Percentiles rank a stretch among this genome's conserved stretches.
These are phyloP conservation scores for Epinotia demarniana DNA, from an alignment of 2,888 invertebrate species.

Conservation along the genomic window DNA sequence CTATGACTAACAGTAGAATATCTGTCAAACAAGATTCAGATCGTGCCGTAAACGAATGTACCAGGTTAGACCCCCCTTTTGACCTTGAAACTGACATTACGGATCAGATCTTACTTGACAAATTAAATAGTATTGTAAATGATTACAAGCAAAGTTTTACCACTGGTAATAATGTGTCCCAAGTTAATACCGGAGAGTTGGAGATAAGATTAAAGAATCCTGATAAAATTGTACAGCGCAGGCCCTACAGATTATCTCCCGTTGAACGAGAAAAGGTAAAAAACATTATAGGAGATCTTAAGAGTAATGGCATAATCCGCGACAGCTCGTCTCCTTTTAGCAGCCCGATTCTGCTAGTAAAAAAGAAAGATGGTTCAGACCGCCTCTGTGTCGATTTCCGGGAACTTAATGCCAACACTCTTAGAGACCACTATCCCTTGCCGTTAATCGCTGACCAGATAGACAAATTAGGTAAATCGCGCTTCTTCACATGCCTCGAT, in stretches of 20 bases:
- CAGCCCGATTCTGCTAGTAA: constrained; percentile 47
- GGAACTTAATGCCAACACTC: constrained; percentile 38
- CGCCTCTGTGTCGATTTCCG: constrained; percentile 48
- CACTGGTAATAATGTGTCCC: constrained; percentile 21
- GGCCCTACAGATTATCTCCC: constrained; percentile 42
- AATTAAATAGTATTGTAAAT: not conserved
- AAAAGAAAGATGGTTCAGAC: constrained; percentile 48
- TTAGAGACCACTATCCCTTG: constrained; percentile 39
- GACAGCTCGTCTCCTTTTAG: constrained; percentile 45
- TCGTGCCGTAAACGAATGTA: not conserved
- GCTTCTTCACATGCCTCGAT: no score
- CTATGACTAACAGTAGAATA: not conserved
- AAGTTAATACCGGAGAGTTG: constrained; percentile 41
- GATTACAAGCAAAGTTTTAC: constrained; percentile 20
- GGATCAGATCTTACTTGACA: not conserved
- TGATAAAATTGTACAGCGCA: constrained; percentile 42
- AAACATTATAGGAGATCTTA: constrained; percentile 36
- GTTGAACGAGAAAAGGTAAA: constrained; percentile 41
- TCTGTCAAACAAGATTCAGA: not conserved
- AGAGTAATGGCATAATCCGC: constrained; percentile 47
- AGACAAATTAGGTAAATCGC: no score
- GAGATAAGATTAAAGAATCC: constrained; percentile 42
- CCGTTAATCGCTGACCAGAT: constrained; percentile 42
- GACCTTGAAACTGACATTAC: constrained; percentile 7
- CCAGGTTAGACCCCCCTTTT: not conserved